A percentile compares a stretch with the other conserved stretches of the same genome.
Evolutionary conservation across 2,113 vertebrate species (phyloP).

Genomic region (Eudorcas thomsonii): DNA sequence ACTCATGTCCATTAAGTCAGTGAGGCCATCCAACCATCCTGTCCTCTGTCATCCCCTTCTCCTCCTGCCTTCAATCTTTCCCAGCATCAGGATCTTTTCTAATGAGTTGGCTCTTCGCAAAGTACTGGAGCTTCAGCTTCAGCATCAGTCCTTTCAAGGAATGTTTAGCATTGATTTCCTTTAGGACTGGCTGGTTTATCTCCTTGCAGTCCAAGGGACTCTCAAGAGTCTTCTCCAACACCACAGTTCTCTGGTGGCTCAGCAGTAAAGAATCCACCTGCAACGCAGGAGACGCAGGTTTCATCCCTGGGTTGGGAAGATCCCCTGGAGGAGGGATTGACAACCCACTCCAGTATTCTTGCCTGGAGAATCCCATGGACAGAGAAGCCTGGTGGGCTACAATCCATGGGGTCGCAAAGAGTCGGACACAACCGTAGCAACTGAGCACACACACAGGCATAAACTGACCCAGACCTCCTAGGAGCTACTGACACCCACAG

Average conservation of each 20-base stretch:
- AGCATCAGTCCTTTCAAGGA: not conserved
- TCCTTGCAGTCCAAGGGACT: not conserved
- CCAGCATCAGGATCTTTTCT: not conserved
- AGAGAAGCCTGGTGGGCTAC: not conserved
- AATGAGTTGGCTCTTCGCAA: not conserved
- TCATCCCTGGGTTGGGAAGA: not conserved
- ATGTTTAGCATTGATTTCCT: not conserved
- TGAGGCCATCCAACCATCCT: not conserved
- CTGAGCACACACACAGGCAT: not conserved
- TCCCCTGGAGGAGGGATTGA: not conserved
- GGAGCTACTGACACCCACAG: not conserved
- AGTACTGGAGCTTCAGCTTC: not conserved
- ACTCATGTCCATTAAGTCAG: not conserved
- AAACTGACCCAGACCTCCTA: not conserved
- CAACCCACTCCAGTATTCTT: not conserved
- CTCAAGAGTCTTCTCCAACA: not conserved
- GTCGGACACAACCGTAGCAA: not conserved
- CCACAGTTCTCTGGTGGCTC: not conserved
- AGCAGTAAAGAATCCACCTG: not conserved
- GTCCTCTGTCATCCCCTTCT: not conserved
- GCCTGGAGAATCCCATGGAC: not conserved
- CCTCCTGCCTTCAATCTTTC: not conserved
- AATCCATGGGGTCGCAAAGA: not conserved
- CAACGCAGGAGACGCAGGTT: not conserved
- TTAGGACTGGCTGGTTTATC: not conserved